Conservation (phyloP, 2,888 invertebrate genomes). For the Lasioglossum pauxillum region DNA sequence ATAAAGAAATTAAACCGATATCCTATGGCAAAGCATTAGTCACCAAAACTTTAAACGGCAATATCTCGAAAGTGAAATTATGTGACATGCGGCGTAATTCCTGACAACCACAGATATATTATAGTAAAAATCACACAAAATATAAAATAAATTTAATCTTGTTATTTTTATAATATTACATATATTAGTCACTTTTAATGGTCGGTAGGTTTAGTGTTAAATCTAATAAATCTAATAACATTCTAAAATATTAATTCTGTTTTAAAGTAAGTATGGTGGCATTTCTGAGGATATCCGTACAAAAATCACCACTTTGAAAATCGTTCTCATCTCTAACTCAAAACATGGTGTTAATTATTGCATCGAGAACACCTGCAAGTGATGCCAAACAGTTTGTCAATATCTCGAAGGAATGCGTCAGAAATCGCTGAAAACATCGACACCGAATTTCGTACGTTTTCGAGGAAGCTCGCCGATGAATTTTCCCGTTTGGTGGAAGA, state of each 20-base stretch:
- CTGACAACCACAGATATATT: too few species aligned
- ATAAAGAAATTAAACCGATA: too few species aligned
- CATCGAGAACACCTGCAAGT: background rate
- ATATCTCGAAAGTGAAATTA: too few species aligned
- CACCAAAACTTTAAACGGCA: too few species aligned
- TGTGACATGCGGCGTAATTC: too few species aligned
- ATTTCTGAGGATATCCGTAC: background rate
- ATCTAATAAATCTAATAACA: background rate
- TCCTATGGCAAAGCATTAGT: too few species aligned
- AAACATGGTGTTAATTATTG: background rate
- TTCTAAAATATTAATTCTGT: background rate
- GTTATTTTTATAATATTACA: too few species aligned
- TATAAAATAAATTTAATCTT: too few species aligned
- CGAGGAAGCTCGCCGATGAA: slow-evolving; percentile 12
- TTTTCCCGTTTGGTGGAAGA: background rate
- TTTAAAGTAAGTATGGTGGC: background rate
- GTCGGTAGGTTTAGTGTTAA: background rate
- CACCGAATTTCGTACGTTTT: background rate
- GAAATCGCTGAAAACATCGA: background rate
- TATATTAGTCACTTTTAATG: too few species aligned
- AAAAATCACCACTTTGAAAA: background rate
- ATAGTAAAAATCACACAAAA: too few species aligned
- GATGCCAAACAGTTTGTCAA: background rate
- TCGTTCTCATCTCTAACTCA: background rate
- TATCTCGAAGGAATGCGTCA: background rate